These are phyloP conservation scores for Lepidonotus clava DNA, from an alignment of 2,888 invertebrate species.

Conservation along the genomic window DNA sequence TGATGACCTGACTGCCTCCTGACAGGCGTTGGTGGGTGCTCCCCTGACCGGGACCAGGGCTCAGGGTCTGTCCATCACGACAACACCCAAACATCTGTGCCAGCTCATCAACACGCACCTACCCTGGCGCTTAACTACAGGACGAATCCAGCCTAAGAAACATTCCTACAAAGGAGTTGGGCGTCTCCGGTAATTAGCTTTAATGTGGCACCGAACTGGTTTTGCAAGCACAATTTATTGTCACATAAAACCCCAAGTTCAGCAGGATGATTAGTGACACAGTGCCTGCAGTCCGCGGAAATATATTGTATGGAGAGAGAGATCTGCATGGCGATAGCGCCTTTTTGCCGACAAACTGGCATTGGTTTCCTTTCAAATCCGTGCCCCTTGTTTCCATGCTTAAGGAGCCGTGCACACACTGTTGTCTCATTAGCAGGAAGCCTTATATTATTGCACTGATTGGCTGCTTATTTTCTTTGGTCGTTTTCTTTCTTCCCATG, in stretches of 20 bases:
- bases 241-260: neutral
- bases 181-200: neutral
- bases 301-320: neutral
- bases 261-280: too few species aligned
- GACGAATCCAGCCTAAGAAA: too few species aligned
- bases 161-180: too few species aligned
- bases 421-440: constrained; percentile 17
- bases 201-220: neutral
- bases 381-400: constrained; percentile 28
- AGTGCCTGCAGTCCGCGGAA: too few species aligned
- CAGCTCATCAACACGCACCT: constrained; percentile 40
- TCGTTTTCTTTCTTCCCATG: neutral
- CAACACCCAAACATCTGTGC: constrained; percentile 4
- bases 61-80: neutral
- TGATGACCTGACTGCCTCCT: neutral
- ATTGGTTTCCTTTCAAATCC: constrained; percentile 12
- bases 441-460: neutral
- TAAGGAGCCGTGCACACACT: neutral
- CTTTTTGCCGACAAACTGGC: too few species aligned
- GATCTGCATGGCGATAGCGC: neutral
- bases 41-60: neutral
- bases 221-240: constrained; percentile 5
- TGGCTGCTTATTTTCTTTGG: constrained; percentile 33
- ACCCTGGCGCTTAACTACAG: neutral
- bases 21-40: neutral